Evolutionary conservation across 1,140 invertebrate species (phyloP), one percentile per base, ranked within the genome.

Genomic region (Choristoneura fumiferana): DNA sequence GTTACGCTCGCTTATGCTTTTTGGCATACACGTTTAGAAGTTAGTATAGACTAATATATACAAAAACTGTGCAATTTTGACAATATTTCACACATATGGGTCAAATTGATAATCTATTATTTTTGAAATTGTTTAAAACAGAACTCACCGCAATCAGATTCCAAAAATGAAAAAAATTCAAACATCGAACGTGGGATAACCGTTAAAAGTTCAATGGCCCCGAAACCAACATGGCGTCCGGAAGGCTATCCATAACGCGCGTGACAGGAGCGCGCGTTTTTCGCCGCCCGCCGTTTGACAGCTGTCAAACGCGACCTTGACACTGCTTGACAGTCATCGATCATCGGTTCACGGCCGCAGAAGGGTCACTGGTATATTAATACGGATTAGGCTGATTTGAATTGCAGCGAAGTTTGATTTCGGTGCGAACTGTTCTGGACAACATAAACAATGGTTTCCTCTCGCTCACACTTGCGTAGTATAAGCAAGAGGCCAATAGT

Each of bases 231-330:
- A 79, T 78, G 73, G 76, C 68, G 59, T 63, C 63, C 71, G 76
- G 73, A 74, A 73, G 70, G 77, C 82, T 75, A 85, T 85, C 80
- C 78, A 83, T 85, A 81, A 85, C 72, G 22, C 63, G 49, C 68
- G 45, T 80, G 81, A 84, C 81, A 81, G 53, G 53, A 35, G 77
- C 76, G 67, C 69, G 70, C 77, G 75, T 81, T 84, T 81, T 81
- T 82, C 81, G 79, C 65, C 67, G 68, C 68, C 71, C 65, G 63
- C 38, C 64, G 62, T 62, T 67, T 81, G 80, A 81, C 78, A 79
- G 80, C 76, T 85, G 82, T 83, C 82, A 85, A 78, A 79, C 70
- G 63, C 76, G 82, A 78, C 80, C 78, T 83, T 85, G 82, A 83
- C 82, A 81, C 68, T 78, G 78, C 58, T 53, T 78, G 73, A 76